Evolutionary conservation across 2,113 vertebrate species (phyloP), one percentile per base, ranked within the genome.

Genomic region (human (Homo sapiens)): DNA sequence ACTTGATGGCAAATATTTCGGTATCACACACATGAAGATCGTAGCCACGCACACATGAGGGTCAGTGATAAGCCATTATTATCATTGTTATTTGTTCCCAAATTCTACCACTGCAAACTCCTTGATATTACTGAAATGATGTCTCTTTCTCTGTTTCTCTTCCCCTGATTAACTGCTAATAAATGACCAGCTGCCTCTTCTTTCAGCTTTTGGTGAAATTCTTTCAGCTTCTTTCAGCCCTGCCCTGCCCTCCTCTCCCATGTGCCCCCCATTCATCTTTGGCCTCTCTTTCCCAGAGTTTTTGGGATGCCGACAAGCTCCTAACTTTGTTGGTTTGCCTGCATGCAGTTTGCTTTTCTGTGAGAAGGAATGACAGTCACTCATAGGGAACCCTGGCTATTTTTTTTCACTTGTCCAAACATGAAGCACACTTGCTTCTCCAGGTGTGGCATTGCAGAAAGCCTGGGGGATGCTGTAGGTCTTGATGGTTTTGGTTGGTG

Each of bases 391-490:
- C 9, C 8, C 22, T 35, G 72, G 30, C 14, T 23, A 5, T 61
- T 43, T 81, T 38, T 38, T 1, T 10, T 81, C 5, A 1, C 32
- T 30, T 59, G 13, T 30, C 2, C 55, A 25, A 52, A 6, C 25
- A 23, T 5, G 32, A 11, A 27, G 22, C n/a, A 43, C 11, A 11
- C 23, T 27, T 38, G 11, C 12, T 83, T 40, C 27, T 38, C 22
- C 10, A 78, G 7, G 16, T 22, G 32, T 72, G 32, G 7, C 12
- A 6, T 8, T 78, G 40, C 14, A 52, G 76, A 59, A 18, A 43
- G n/a, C 1, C 8, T 32, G 7, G 5, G 3, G 3, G 32, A 35
- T 43, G 25, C 18, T n/a, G 0, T 20, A 85, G 27, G 2, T 18
- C 57, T 88, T 43, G 48, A 20, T 9, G 13, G 8, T 25, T 86